Evolutionary conservation across 2,888 invertebrate genomes (phyloP).

Genomic region (Labia minor): DNA sequence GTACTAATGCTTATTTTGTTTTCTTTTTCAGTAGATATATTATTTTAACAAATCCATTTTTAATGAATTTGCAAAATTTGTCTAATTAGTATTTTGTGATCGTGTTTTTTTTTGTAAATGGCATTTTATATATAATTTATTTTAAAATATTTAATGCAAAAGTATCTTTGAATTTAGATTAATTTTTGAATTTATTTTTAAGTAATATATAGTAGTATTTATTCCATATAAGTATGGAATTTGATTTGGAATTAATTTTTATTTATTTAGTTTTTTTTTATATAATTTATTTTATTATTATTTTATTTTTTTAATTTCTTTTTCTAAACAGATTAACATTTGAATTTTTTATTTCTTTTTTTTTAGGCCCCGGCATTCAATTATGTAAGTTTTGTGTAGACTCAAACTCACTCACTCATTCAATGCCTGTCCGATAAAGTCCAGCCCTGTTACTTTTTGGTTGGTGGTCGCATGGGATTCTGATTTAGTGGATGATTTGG

Average conservation of each 20-base stretch:
- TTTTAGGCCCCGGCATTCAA: constrained; percentile 27
- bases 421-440: constrained; percentile 5
- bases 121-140: not conserved
- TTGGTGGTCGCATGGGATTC: constrained; percentile 13
- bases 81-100: not conserved
- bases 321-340: not conserved
- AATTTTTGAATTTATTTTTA: not conserved
- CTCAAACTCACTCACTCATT: constrained; percentile 13
- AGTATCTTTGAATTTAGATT: not conserved
- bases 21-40: not conserved
- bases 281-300: constrained; percentile 2
- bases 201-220: not conserved
- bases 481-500: constrained; percentile 1
- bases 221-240: not conserved
- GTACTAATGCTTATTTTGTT: not conserved
- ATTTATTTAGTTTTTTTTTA: too few relatives aligned
- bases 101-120: not conserved
- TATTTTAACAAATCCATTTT: not conserved
- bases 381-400: constrained; percentile 24
- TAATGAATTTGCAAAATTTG: not conserved
- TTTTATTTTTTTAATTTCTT: not conserved
- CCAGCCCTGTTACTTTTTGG: not conserved
- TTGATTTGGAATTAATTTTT: not conserved
- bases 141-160: not conserved
- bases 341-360: constrained; percentile 25